These are phyloP conservation scores for Trichomycterus rosablanca DNA, from an alignment of 2,113 vertebrate species.

Conservation along the genomic window DNA sequence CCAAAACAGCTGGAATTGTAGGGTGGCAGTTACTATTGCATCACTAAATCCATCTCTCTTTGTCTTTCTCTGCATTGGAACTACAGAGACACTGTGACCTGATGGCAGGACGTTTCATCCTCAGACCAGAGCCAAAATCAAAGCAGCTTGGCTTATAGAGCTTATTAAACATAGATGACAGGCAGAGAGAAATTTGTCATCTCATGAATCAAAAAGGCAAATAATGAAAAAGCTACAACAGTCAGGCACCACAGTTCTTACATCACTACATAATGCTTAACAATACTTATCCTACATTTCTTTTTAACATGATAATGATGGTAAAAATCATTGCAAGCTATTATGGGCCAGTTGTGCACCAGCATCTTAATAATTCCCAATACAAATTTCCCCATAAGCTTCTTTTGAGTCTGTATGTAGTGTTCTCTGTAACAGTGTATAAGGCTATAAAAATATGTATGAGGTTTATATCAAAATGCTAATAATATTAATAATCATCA, in stretches of 20 bases:
- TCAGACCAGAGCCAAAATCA: conserved; percentile 20
- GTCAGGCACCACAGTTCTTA: not conserved
- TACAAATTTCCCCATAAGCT: no score
- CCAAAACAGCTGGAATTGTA: no score
- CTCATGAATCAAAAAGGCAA: conserved; percentile 9
- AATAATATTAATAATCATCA: no score
- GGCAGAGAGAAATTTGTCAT: conserved; percentile 16
- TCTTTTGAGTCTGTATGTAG: no score
- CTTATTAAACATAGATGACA: conserved; percentile 32
- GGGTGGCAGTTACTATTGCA: no score
- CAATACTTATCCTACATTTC: no score
- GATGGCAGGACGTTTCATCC: conserved; percentile 18
- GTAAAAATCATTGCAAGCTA: not conserved
- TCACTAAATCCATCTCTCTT: no score
- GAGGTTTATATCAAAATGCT: no score
- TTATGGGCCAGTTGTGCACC: not conserved
- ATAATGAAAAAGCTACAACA: conserved; percentile 14
- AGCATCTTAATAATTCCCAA: no score
- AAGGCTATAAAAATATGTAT: no score
- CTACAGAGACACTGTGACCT: conserved; percentile 1
- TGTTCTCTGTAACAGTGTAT: no score
- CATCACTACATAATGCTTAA: no score
- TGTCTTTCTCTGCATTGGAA: not conserved
- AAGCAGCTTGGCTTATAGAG: conserved; percentile 18
- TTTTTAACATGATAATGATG: not conserved